Evolutionary conservation across 2,797 vertebrate genomes (phyloP), one percentile per base, ranked within the genome.

Genomic region (Myotis vivesi): DNA sequence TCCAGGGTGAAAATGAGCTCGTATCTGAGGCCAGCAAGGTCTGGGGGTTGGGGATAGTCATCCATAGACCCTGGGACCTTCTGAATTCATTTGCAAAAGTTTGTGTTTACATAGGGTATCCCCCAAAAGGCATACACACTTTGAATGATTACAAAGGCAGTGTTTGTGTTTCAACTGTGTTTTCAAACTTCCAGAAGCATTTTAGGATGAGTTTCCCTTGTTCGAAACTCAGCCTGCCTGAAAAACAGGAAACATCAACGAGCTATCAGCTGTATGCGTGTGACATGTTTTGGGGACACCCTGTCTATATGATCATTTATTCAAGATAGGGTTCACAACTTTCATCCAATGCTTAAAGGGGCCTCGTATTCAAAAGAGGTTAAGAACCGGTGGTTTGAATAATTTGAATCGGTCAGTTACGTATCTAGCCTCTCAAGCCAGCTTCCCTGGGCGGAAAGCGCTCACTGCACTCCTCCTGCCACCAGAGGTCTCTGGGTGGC

Each of bases 321-420:
- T 59, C 38, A 38, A 33, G 36, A 46, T 16, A n/a, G 13, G 15
- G 19, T 71, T 30, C 38, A 1, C 10, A 33, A 76, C 3, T 59
- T 38, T 59, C 36, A 25, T 62, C 46, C 15, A 25, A 15, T 77
- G 71, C 82, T 92, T 64, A 19, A 20, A 88, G 66, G 76, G 55
- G 55, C 64, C 25, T 49, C 1, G 9, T 22, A 81, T 85, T 59
- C 64, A 82, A 89, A 95, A 89, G 51, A 90, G 25, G 69, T 80
- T 94, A 81, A 95, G 88, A 95, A 80, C 69, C 20, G 55, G 15
- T 19, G 28, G 28, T 80, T 95, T 93, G 89, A 80, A 87, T 95
- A 30, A 80, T 88, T 95, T 72, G 86, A 95, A 76, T 46, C 46
- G 3, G 46, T 3, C 46, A 13, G 46, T 13, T 46, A 55, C n/a